These are phyloP conservation scores for Agelaius phoeniceus DNA, from an alignment of 2,113 vertebrate genomes.

Conservation along the genomic window DNA sequence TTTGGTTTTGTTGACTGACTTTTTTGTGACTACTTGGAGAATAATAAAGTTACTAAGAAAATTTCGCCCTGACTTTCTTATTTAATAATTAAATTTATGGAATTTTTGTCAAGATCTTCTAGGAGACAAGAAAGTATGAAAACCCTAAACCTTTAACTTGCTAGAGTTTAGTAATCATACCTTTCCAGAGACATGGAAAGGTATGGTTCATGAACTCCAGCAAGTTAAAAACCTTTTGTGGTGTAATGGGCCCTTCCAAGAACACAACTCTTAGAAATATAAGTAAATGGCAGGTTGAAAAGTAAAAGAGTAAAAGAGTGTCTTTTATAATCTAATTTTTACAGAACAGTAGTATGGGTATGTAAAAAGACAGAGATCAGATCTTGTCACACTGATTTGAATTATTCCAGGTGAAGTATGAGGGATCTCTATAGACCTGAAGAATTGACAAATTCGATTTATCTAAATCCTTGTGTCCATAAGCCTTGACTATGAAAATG, in stretches of 20 bases:
- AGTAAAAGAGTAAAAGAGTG: not conserved
- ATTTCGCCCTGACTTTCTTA: not conserved
- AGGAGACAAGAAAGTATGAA: not conserved
- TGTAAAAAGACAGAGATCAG: not conserved
- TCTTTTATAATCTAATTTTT: not conserved
- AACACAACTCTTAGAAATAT: not conserved
- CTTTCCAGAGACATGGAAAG: not conserved
- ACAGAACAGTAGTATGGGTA: not conserved
- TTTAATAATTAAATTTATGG: not conserved
- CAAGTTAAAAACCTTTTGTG: not conserved
- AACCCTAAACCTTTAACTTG: not conserved
- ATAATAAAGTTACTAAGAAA: not conserved
- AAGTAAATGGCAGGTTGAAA: not conserved
- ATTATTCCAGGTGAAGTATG: not conserved
- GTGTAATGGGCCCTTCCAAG: not conserved
- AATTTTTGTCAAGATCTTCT: not conserved
- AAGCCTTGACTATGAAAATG: not conserved
- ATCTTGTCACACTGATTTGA: not conserved
- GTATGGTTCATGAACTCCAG: not conserved
- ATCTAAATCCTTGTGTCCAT: rapidly evolving
- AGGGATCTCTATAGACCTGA: not conserved
- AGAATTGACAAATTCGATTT: not conserved
- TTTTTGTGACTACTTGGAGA: not conserved
- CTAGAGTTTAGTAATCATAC: not conserved
- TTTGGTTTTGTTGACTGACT: not conserved